These are phyloP conservation scores for Momotus momota DNA, from an alignment of 2,797 vertebrate genomes.

Conservation along the genomic window DNA sequence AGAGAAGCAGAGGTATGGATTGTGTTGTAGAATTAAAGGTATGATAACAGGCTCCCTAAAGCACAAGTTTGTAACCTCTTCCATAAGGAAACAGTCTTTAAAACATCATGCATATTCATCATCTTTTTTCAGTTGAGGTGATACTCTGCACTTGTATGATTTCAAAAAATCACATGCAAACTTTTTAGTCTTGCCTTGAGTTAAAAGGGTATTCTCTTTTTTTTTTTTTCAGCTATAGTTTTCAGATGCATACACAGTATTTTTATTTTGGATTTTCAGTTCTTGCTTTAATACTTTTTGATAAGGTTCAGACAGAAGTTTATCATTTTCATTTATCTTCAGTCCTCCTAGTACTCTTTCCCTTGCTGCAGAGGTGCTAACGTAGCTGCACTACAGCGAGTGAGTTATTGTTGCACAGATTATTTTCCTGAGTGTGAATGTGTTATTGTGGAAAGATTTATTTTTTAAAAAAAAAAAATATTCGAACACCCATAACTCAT, in stretches of 20 bases:
- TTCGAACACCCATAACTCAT: neutral
- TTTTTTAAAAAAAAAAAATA: neutral
- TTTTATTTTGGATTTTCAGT: neutral
- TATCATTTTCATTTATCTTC: neutral
- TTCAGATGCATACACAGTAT: neutral
- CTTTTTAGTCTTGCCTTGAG: neutral
- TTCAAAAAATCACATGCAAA: neutral
- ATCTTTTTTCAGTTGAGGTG: neutral
- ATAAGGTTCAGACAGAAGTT: neutral
- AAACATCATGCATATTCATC: neutral
- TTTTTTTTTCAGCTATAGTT: neutral
- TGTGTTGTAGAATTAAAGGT: neutral
- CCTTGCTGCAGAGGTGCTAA: neutral
- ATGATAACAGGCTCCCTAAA: neutral
- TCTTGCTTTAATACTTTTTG: neutral
- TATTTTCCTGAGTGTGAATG: neutral
- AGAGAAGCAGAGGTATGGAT: neutral
- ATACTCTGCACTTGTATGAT: neutral
- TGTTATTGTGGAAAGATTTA: neutral
- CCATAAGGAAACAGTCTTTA: neutral
- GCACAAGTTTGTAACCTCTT: neutral
- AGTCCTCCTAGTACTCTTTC: neutral
- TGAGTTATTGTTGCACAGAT: neutral
- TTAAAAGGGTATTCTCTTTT: neutral
- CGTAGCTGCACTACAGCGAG: neutral